Conservation (phyloP, 1,140 invertebrate species). For the fruit fly (Drosophila melanogaster) region Release_6_plus_ISO1_MT NT_033779.5:3083001-3083500, state of each 20-base stretch:
- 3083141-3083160: conserved; percentile 40
- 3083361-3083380: too few relatives aligned
- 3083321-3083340: not conserved
- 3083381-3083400: not conserved
- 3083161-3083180: conserved; percentile 46
- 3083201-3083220: not conserved
- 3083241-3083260: conserved; percentile 28
- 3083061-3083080: conserved; percentile 74
- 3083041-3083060: conserved; percentile 53
- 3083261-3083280: conserved; percentile 8
- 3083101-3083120: conserved; percentile 6
- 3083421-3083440: conserved; percentile 3
- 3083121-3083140: conserved; percentile 19
- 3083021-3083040: conserved; percentile 8
- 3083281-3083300: not conserved
- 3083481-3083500: conserved; percentile 3
- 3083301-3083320: conserved; percentile 2
- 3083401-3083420: not conserved
- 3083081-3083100: conserved; percentile 59
- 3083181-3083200: conserved; percentile 54
- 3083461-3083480: conserved; percentile 14
- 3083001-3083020: conserved; percentile 24
- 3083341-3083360: not conserved
- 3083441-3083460: conserved; percentile 1
- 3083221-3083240: not conserved